phyloP scores from a whole-genome alignment of 2,888 invertebrate species.

The Drosophila paranaensis region DNA sequence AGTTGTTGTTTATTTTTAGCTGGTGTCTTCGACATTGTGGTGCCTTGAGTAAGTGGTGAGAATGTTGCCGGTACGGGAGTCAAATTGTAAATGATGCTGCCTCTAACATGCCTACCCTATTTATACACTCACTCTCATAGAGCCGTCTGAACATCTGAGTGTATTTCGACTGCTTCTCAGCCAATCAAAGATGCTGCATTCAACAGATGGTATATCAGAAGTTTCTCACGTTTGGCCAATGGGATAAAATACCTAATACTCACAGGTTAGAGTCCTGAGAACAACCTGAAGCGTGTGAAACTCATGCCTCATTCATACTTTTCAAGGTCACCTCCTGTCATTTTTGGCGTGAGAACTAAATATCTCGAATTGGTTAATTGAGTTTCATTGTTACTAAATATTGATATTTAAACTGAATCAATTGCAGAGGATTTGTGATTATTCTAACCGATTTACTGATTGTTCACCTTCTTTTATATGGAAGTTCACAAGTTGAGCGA shows the following conservation, averaged over 20 bases:
- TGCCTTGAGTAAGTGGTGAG: not conserved
- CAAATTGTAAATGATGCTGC: conserved; percentile 62
- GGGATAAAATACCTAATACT: conserved; percentile 29
- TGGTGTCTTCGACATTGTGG: conserved; percentile 47
- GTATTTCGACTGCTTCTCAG: conserved; percentile 62
- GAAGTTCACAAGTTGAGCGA: too few relatives aligned
- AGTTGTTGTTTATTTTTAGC: conserved; percentile 54
- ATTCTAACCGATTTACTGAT: too few relatives aligned
- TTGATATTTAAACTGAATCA: not conserved
- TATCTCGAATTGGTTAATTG: conserved; percentile 29
- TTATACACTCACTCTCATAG: conserved; percentile 66
- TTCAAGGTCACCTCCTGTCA: conserved; percentile 45
- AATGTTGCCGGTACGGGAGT: conserved; percentile 52
- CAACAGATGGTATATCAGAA: conserved; percentile 76
- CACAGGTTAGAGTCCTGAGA: conserved; percentile 72
- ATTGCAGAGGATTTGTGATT: too few relatives aligned
- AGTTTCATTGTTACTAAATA: conserved; percentile 2
- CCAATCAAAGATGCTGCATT: conserved; percentile 66
- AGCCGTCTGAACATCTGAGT: conserved; percentile 6
- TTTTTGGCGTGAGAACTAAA: conserved; percentile 61
- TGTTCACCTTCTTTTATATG: too few relatives aligned
- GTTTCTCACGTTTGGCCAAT: conserved; percentile 76
- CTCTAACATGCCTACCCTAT: conserved; percentile 53
- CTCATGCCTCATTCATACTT: conserved; percentile 21
- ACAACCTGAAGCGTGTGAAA: conserved; percentile 78